Evolutionary conservation across 2,797 vertebrate species (phyloP), one percentile per base, ranked within the genome.

Genomic region (Thaleichthys pacificus): DNA sequence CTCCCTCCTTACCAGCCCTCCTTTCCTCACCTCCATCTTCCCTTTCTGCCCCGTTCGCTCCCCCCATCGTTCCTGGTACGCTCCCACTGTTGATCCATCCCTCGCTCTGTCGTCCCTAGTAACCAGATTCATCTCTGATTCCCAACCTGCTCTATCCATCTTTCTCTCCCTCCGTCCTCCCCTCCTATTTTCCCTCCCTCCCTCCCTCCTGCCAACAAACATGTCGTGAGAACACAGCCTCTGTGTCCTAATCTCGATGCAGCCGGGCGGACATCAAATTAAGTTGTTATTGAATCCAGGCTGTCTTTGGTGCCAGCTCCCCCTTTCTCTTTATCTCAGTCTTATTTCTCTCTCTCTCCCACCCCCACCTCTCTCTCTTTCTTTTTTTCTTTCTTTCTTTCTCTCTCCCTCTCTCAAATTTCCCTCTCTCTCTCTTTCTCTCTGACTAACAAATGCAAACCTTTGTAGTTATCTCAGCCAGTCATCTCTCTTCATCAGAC

Each of bases 201-300:
- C 51, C 51, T 54, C 51, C 51, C 51, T 54, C 32, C 12, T n/a
- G 9, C 64, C 42, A 2, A 22, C 38, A 66, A 47, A 66, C 64
- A 47, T 32, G 63, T 22, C 21, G 38, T 65, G 63, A 65, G 64
- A 66, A 38, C 35, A 24, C 38, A 66, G 35, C 5, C 63, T 24
- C 35, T 49, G 64, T 49, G n/a, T 66, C 14, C 64, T 49, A 22
- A 49, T 66, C 35, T n/a, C 21, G 38, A 66, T 66, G 64, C n/a
- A 9, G 22, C 64, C 21, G 12, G 64, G 21, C 6, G 22, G 64
- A 66, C 64, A 49, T 38, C 14, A 66, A 66, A 66, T 26, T 19
- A 66, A 66, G 64, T 66, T 56, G 51, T 56, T 66, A 66, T 66
- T 66, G 64, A 26, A 66, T 66, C 38, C 64, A 42, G 64, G 22